Base-by-base conservation (phyloP, 2,797 vertebrate species). In the Todus mexicanus region DNA sequence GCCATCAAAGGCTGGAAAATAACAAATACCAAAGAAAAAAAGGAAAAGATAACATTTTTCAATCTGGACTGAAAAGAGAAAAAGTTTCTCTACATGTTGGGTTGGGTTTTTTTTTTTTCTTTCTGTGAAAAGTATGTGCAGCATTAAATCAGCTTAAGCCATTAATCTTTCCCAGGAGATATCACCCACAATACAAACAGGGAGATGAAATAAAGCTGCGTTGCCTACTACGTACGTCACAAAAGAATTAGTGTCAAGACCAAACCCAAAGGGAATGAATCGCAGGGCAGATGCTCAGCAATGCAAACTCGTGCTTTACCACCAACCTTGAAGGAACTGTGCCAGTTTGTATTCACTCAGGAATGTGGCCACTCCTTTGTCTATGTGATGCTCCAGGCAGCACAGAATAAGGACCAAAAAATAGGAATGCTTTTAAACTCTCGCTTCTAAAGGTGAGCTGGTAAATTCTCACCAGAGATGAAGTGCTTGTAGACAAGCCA, bases 201-300 rank as follows among this genome's bases (percentile, higher is more conserved):
- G 53, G 26, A 79, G 25, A 47, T 72, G 61, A 92, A 91, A 59
- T 70, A 78, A 92, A 85, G 65, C 65, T n/a, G 8, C 2, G 0
- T 29, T 59, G 50, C 27, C 69, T 83, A 27, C 74, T 92, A 85
- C 4, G 1, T 59, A 38, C 8, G 22, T n/a, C 92, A 50, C 33
- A 50, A 60, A 96, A 78, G 72, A 95, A 92, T 95, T 87, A 83
- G 33, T 65, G 70, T 93, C 69, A 65, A 85, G 66, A 91, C 20
- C 38, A 93, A 74, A 78, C 65, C 66, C 43, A 87, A 87, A 56
- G 61, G 63, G 65, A 83, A 54, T 35, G 54, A 93, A 83, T 59
- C 5, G 12, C 53, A 78, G 61, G 61, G 42, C 50, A 84, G 42
- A 74, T 48, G 71, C 27, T 84, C 59, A 72, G 51, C 33, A 78